A percentile compares a stretch with the other conserved stretches of the same genome.
Evolutionary conservation across 1,140 invertebrate genomes (phyloP).

Genomic region (Lordiphosa mommai): DNA sequence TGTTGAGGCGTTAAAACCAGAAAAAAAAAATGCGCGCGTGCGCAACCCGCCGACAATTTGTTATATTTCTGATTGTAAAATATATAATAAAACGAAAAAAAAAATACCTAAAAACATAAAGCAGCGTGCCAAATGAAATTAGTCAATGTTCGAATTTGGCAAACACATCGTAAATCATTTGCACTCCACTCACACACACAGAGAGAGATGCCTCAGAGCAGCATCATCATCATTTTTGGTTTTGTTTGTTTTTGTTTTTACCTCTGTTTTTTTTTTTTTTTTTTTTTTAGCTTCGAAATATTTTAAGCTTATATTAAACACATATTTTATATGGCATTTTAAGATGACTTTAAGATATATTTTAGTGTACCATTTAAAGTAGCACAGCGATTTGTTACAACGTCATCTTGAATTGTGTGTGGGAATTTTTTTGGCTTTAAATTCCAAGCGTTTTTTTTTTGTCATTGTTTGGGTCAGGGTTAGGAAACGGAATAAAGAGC

Average conservation of each 20-base stretch:
- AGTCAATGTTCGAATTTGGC: conserved; percentile 70
- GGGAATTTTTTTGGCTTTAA: no score
- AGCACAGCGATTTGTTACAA: conserved; percentile 61
- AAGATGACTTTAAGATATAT: conserved; percentile 61
- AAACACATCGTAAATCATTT: conserved; percentile 63
- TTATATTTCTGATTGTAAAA: conserved; percentile 42
- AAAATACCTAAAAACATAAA: conserved; percentile 11
- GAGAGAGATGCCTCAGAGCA: conserved; percentile 16
- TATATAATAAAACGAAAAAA: not conserved
- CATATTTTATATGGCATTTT: conserved; percentile 58
- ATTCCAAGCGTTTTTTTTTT: no score
- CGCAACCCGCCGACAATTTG: conserved; percentile 43
- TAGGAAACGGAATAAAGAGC: no score
- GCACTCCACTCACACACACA: conserved; percentile 14
- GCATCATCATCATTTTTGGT: conserved; percentile 25
- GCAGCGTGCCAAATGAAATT: conserved; percentile 44
- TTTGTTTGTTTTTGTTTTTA: not conserved
- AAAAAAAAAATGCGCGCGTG: conserved; percentile 30
- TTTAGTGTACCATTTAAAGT: conserved; percentile 64
- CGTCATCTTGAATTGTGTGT: not conserved
- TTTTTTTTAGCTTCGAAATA: conserved; percentile 21
- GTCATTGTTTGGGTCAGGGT: no score
- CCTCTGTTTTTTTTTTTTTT: conserved; percentile 2
- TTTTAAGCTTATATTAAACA: conserved; percentile 57
- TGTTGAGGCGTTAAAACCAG: not conserved